phyloP scores from a whole-genome alignment of 2,888 invertebrate species.

The Tuta absoluta region DNA sequence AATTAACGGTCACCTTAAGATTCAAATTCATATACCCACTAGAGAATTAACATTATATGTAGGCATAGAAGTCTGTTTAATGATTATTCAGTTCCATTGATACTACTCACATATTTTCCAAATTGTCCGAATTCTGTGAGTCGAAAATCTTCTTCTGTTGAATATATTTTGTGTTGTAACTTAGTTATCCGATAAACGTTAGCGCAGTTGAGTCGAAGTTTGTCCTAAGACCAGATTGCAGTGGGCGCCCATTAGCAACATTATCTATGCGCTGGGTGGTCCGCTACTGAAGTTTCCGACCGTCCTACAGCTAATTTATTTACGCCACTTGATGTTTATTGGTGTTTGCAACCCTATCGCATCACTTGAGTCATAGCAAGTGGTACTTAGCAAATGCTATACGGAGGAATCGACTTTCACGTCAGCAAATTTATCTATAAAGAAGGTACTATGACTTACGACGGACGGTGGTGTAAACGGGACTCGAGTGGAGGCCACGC shows the following conservation, averaged over 20 bases:
- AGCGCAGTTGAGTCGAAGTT: slow-evolving; percentile 3
- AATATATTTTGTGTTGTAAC: not conserved
- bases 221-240: slow-evolving; percentile 17
- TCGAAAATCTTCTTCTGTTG: not conserved
- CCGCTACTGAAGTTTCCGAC: slow-evolving; percentile 10
- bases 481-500: too few relatives aligned
- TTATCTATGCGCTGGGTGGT: slow-evolving; percentile 18
- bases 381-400: not conserved
- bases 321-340: not conserved
- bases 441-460: too few relatives aligned
- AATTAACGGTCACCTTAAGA: too few relatives aligned
- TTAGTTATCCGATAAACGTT: slow-evolving; percentile 12
- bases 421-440: too few relatives aligned
- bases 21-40: too few relatives aligned
- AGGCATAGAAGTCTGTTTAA: too few relatives aligned
- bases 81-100: too few relatives aligned
- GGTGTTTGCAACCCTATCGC: not conserved
- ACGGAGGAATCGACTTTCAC: not conserved
- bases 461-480: too few relatives aligned
- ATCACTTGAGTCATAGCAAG: not conserved
- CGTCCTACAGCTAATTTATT: slow-evolving; percentile 1
- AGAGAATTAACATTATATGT: too few relatives aligned
- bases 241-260: slow-evolving; percentile 12
- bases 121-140: too few relatives aligned
- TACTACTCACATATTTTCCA: too few relatives aligned